These are phyloP conservation scores for Tychaedon coryphoeus DNA, from an alignment of 2,113 vertebrate species.

Conservation along the genomic window DNA sequence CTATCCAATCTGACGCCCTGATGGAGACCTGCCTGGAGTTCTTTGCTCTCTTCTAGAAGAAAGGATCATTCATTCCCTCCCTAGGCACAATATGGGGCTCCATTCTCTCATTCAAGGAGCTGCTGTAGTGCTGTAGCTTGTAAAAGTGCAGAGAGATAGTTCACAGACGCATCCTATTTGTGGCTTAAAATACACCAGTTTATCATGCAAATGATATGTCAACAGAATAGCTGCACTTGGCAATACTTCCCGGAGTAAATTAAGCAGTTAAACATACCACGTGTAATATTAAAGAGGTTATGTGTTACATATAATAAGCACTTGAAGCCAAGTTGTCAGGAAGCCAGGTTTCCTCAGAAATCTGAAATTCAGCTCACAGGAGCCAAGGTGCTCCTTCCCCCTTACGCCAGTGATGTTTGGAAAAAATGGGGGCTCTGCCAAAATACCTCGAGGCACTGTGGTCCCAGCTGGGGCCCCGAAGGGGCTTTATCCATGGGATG, in stretches of 20 bases:
- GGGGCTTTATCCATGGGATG: not conserved
- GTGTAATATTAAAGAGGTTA: conserved; percentile 53
- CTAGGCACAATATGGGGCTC: not conserved
- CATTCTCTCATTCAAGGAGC: not conserved
- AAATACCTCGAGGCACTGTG: fast-evolving
- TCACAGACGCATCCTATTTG: conserved; percentile 2
- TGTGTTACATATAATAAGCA: conserved; percentile 39
- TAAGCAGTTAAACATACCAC: conserved; percentile 47
- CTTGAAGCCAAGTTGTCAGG: conserved; percentile 38
- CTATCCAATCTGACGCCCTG: not conserved
- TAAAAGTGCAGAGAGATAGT: conserved; percentile 12
- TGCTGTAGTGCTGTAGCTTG: not conserved
- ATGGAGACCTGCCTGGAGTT: not conserved
- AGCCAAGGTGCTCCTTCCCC: not conserved
- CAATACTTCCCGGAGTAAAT: conserved; percentile 7
- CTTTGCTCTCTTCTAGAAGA: not conserved
- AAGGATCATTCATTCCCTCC: not conserved
- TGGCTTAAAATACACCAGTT: conserved; percentile 30
- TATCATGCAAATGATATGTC: conserved; percentile 56
- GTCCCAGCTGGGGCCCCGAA: not conserved
- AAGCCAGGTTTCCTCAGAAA: conserved; percentile 23
- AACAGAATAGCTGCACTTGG: conserved; percentile 52
- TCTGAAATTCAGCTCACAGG: not conserved
- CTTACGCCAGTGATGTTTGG: not conserved
- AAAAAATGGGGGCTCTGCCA: not conserved